Evolutionary conservation across 2,888 invertebrate species (phyloP), one percentile per base, ranked within the genome.

Genomic region (Dynastes maya): DNA sequence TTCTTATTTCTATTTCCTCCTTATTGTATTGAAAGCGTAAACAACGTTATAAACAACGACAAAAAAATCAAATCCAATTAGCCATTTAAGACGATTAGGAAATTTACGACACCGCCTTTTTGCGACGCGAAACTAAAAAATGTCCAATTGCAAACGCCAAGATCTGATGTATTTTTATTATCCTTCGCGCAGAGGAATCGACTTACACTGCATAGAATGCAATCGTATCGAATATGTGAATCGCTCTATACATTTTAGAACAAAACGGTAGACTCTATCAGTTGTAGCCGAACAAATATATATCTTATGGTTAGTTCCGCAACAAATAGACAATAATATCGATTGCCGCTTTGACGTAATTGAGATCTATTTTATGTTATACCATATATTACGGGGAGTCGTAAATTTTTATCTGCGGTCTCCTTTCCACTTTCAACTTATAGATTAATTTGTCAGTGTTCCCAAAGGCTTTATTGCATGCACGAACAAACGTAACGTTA

Each of bases 281-380:
- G 64, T 51, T 40, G 37, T n/a, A 32, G 37, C n/a, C n/a, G 32
- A 51, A 65, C 55, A 76, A 65, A 65, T 53, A 67, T 76, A 65
- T 45, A 45, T 45, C 8, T 45, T 45, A 45, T 11, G 45, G 9
- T 76, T 76, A 76, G 49, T 76, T 76, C 64, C 29, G 67, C 55
- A 67, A 53, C 76, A 76, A 76, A 76, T 76, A 76, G 67, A 76
- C 76, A 65, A 75, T 76, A 65, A 76, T 67, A 76, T 76, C 76
- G 76, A 76, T 76, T 67, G 67, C 67, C 67, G 37, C 67, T 76
- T 65, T 76, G 67, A 76, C 76, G 65, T 65, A 76, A 76, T 76
- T 76, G 76, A 76, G 76, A 76, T 76, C 53, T 76, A 76, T 76
- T 76, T 76, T 65, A 76, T 76, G 76, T 76, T 76, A 51, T 22